phyloP scores from a whole-genome alignment of 2,797 vertebrate genomes.

The Acanthurus tractus region DNA sequence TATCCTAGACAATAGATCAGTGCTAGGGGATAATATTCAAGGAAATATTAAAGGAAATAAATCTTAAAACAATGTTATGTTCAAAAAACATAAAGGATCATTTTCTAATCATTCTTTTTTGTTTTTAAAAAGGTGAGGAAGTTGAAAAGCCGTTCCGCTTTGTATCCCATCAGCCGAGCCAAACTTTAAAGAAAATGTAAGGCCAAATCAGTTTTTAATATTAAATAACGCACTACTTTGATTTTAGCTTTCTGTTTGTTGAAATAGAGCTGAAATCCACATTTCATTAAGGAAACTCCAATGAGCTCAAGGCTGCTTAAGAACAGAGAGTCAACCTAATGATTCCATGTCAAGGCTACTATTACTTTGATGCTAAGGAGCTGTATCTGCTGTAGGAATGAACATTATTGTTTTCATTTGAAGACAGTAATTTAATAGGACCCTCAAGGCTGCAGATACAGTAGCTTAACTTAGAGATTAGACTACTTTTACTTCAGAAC shows the following conservation, averaged over 20 bases:
- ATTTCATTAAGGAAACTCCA: constrained; percentile 55
- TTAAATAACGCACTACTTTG: constrained; percentile 71
- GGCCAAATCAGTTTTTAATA: constrained; percentile 75
- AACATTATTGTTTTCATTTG: constrained; percentile 4
- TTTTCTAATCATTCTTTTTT: background rate
- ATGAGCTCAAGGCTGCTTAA: constrained; percentile 71
- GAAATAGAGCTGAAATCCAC: constrained; percentile 52
- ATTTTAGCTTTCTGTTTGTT: constrained; percentile 32
- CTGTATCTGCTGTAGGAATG: background rate
- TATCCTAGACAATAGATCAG: background rate
- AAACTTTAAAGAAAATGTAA: constrained; percentile 62
- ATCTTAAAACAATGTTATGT: background rate
- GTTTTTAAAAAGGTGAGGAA: background rate
- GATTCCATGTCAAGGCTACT: background rate
- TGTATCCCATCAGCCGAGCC: background rate
- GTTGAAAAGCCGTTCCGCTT: background rate
- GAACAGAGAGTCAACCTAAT: constrained; percentile 29
- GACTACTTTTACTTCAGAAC: background rate
- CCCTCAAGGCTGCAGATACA: constrained; percentile 6
- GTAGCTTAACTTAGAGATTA: constrained; percentile 2
- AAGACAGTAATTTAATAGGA: constrained; percentile 5
- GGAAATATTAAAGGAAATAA: background rate
- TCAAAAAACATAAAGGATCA: background rate
- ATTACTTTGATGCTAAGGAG: constrained; percentile 27
- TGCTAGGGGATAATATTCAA: background rate